A percentile compares a stretch with the other conserved stretches of the same genome.
Conservation (phyloP, 1,140 invertebrate genomes). For the Melanaphis sacchari region DNA sequence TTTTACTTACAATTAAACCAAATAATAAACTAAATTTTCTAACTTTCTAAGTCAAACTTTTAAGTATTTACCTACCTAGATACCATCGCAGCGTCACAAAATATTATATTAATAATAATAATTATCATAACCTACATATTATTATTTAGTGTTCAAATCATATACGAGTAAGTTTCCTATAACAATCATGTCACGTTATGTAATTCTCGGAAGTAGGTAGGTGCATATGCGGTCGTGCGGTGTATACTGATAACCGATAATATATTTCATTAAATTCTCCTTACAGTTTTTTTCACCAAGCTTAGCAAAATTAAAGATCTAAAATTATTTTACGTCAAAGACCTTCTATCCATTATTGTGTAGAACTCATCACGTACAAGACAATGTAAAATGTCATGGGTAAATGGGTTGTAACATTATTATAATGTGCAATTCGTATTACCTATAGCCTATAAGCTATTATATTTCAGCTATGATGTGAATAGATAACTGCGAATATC, state of each 20-base stretch:
- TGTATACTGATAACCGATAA: not conserved
- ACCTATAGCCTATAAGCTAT: not conserved
- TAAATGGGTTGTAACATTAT: not conserved
- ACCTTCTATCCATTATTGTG: not conserved
- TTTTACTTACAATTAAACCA: not conserved
- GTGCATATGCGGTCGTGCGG: not conserved
- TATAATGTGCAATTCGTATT: not conserved
- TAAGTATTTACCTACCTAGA: not conserved
- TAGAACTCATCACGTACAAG: not conserved
- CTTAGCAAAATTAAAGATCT: not conserved
- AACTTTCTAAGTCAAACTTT: not conserved
- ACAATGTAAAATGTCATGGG: not conserved
- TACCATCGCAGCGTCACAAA: not conserved
- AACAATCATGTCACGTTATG: conserved; percentile 12
- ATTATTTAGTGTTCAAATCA: not conserved
- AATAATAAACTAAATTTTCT: not conserved
- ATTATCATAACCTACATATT: not conserved
- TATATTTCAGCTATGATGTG: not conserved
- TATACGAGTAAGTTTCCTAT: not conserved
- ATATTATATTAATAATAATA: not conserved
- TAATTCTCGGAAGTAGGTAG: not conserved
- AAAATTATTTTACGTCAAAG: not conserved
- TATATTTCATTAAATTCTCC: not conserved
- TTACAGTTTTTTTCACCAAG: not conserved
- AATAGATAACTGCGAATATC: not conserved